Conservation (phyloP, 2,888 invertebrate genomes). For the Pyrochroa serraticornis region DNA sequence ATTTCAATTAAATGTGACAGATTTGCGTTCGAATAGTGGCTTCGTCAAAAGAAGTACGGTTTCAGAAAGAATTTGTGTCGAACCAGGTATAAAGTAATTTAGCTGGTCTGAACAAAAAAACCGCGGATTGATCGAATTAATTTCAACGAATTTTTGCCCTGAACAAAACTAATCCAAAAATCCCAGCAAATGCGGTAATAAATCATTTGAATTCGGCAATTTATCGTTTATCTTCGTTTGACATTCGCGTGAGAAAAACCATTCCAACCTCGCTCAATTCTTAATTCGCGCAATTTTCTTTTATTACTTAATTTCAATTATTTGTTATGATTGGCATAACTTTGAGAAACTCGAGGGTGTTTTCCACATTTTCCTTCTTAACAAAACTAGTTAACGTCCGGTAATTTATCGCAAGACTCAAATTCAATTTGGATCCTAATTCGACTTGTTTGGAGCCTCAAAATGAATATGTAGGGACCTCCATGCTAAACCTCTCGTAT, state of each 20-base stretch:
- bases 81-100: not conserved
- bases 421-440: too few relatives aligned
- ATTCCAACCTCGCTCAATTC: conserved; percentile 13
- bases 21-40: too few relatives aligned
- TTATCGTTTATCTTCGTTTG: conserved; percentile 26
- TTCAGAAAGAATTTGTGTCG: too few relatives aligned
- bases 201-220: conserved; percentile 27
- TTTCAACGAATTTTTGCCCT: conserved; percentile 6
- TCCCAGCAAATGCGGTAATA: conserved; percentile 18
- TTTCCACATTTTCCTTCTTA: too few relatives aligned
- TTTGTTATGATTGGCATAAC: conserved; percentile 9
- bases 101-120: not conserved
- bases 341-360: not conserved
- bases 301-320: conserved; percentile 16
- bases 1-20: too few relatives aligned
- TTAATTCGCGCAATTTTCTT: conserved; percentile 15
- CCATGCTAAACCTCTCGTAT: conserved; percentile 10
- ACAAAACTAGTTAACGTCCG: not conserved
- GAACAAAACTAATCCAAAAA: conserved; percentile 18
- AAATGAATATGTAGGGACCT: conserved; percentile 3
- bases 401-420: too few relatives aligned
- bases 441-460: not conserved
- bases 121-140: conserved; percentile 10
- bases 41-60: too few relatives aligned
- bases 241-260: conserved; percentile 24